A percentile compares a stretch with the other conserved stretches of the same genome.
These are phyloP conservation scores for Spilogale gracilis DNA, from an alignment of 2,113 vertebrate genomes.

Conservation along the genomic window DNA sequence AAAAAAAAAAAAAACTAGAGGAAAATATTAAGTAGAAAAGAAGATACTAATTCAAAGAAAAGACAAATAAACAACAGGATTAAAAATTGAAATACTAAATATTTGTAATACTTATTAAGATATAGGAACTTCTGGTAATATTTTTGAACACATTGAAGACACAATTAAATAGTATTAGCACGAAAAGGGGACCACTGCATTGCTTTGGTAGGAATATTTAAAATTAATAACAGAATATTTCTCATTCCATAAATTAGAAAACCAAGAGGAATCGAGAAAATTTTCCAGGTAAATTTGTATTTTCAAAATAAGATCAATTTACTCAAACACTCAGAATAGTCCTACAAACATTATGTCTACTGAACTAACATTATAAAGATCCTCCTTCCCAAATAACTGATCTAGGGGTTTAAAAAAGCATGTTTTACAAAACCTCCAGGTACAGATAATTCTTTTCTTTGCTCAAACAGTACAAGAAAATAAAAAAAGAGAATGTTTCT, in stretches of 20 bases:
- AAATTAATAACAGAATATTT: neutral
- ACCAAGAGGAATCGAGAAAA: neutral
- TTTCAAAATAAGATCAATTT: constrained; percentile 30
- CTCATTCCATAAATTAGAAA: neutral
- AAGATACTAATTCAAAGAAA: neutral
- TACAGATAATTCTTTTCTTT: neutral
- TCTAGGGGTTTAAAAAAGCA: neutral
- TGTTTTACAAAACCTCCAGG: neutral
- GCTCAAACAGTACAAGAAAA: neutral
- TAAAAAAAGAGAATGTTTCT: neutral
- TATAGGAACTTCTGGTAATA: neutral
- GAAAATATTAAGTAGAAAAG: neutral
- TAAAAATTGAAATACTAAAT: neutral
- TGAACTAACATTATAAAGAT: neutral
- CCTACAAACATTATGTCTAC: neutral
- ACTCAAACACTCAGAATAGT: neutral
- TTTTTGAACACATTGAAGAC: neutral
- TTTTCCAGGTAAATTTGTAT: constrained; percentile 4
- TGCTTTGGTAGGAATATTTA: constrained; percentile 1
- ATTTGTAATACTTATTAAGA: constrained; percentile 17
- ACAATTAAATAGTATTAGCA: neutral
- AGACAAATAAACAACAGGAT: neutral
- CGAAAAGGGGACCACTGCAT: neutral
- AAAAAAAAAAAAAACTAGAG: neutral
- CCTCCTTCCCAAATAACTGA: neutral